phyloP scores from a whole-genome alignment of 2,797 vertebrate species.

The Macropodus opercularis region DNA sequence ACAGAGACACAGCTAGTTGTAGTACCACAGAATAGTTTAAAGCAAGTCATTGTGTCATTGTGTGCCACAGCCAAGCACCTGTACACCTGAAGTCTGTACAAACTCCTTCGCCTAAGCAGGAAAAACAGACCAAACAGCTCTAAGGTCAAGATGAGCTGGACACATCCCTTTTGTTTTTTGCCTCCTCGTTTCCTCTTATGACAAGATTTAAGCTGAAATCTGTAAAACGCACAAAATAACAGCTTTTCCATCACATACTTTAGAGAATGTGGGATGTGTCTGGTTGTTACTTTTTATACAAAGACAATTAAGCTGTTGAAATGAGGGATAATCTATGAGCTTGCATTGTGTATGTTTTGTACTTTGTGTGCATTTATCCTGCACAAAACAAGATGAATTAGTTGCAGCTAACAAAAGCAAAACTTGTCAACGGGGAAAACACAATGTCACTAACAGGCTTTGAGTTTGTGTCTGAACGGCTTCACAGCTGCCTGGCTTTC shows the following conservation, averaged over 20 bases:
- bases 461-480: slow-evolving; percentile 40
- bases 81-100: too few relatives aligned
- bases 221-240: slow-evolving; percentile 15
- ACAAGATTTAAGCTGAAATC: slow-evolving; percentile 21
- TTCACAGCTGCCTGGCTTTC: slow-evolving; percentile 26
- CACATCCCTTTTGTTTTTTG: slow-evolving; percentile 10
- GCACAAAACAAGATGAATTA: slow-evolving; percentile 64
- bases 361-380: slow-evolving; percentile 40
- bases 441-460: slow-evolving; percentile 62
- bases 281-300: slow-evolving; percentile 26
- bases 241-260: slow-evolving; percentile 27
- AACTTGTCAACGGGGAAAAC: slow-evolving; percentile 57
- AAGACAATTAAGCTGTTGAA: slow-evolving; percentile 49
- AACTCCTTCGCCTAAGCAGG: too few relatives aligned
- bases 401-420: slow-evolving; percentile 61
- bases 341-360: slow-evolving; percentile 42
- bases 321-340: slow-evolving; percentile 62
- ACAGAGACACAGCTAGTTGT: too few relatives aligned
- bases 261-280: slow-evolving; percentile 22
- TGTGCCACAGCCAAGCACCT: too few relatives aligned
- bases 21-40: too few relatives aligned
- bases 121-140: too few relatives aligned
- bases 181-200: slow-evolving; percentile 12
- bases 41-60: too few relatives aligned
- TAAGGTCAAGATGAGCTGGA: too few relatives aligned